phyloP scores from a whole-genome alignment of 2,113 vertebrate genomes.

The Upupa epops region DNA sequence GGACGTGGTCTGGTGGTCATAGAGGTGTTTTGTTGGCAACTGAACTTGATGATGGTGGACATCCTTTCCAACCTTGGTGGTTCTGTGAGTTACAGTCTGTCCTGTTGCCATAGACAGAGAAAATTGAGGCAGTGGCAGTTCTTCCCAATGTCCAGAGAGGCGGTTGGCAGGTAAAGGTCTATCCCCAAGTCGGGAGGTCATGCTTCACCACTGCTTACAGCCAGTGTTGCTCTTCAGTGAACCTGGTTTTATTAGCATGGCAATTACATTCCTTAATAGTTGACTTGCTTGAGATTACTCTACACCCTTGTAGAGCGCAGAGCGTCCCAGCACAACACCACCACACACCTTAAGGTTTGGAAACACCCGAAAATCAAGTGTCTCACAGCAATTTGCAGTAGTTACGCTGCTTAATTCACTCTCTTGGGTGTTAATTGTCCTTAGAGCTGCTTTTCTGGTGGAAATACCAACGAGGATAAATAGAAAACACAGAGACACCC shows the following conservation, averaged over 20 bases:
- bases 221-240: neutral
- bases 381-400: neutral
- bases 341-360: neutral
- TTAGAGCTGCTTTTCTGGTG: neutral
- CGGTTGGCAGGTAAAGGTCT: rapidly evolving
- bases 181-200: neutral
- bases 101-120: too few species aligned
- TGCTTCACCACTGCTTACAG: neutral
- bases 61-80: too few species aligned
- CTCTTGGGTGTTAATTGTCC: neutral
- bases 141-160: neutral
- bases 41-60: too few species aligned
- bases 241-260: neutral
- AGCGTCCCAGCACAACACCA: neutral
- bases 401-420: neutral
- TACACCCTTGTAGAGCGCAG: neutral
- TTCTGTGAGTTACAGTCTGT: too few species aligned
- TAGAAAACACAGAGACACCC: neutral
- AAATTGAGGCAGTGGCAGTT: rapidly evolving
- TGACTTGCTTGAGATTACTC: neutral
- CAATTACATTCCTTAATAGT: neutral
- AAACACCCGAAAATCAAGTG: neutral
- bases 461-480: neutral
- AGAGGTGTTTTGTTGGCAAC: too few species aligned
- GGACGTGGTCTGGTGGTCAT: too few species aligned